Conservation (phyloP, 2,888 invertebrate genomes). For the Zele albiditarsus region DNA sequence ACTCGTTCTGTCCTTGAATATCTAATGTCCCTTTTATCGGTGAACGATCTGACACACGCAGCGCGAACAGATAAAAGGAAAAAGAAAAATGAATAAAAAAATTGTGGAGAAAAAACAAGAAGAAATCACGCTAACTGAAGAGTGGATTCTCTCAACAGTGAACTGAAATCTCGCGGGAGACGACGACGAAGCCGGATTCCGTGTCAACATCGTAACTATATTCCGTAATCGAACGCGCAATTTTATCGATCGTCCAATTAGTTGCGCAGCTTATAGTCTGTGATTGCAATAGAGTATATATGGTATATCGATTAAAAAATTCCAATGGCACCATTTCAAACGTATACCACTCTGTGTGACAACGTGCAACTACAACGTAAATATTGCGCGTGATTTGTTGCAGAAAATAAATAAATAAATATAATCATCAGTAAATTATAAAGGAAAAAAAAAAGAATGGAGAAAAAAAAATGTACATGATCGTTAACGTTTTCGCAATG, state of each 20-base stretch:
- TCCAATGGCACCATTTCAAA: conserved; percentile 30
- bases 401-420: conserved; percentile 4
- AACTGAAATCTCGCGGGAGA: conserved; percentile 37
- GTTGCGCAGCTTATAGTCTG: conserved; percentile 23
- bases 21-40: conserved; percentile 48
- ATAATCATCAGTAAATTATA: neutral
- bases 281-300: neutral
- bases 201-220: conserved; percentile 41
- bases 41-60: conserved; percentile 45
- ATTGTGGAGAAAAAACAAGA: conserved; percentile 13
- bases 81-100: conserved; percentile 21
- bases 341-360: neutral
- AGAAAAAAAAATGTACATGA: neutral
- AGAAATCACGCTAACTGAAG: neutral
- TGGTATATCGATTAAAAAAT: conserved; percentile 40
- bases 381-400: conserved; percentile 31
- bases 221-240: conserved; percentile 42
- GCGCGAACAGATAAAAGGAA: conserved; percentile 27
- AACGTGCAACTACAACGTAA: conserved; percentile 20
- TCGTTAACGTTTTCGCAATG: conserved; percentile 10
- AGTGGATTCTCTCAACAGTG: conserved; percentile 10
- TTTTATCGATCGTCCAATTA: conserved; percentile 43
- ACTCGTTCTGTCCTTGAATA: conserved; percentile 55
- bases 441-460: neutral
- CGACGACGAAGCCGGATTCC: conserved; percentile 38